Conservation (phyloP, 2,797 vertebrate species). For the Mionectes olivaceus region DNA sequence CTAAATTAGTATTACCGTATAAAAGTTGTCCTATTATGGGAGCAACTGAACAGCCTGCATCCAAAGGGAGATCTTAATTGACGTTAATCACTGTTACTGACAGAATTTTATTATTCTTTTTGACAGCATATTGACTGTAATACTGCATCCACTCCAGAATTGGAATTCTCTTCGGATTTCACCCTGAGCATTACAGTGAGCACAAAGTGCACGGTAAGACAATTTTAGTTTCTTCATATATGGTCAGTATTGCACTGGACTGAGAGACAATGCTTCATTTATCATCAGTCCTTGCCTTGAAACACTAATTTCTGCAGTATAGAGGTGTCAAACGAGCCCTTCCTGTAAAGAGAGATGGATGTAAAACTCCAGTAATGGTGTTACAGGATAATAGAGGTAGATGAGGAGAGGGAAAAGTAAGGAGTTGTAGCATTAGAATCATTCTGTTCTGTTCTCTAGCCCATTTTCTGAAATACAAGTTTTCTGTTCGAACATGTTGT, state of each 20-base stretch:
- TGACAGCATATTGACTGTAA: constrained; percentile 89
- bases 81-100: background rate
- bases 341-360: background rate
- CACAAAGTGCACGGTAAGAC: constrained; percentile 87
- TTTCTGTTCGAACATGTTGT: background rate
- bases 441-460: background rate
- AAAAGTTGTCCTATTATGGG: background rate
- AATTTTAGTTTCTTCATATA: background rate
- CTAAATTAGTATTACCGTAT: background rate
- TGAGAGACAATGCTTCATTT: constrained; percentile 52
- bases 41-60: background rate
- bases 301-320: constrained; percentile 51
- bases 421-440: background rate
- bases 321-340: constrained; percentile 5
- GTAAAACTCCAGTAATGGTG: background rate
- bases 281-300: constrained; percentile 74
- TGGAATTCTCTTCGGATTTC: constrained; percentile 91
- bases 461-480: background rate
- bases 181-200: constrained; percentile 83
- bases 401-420: background rate
- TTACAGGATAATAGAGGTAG: background rate
- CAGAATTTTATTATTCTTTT: constrained; percentile 24
- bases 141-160: constrained; percentile 80
- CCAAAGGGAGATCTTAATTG: background rate
- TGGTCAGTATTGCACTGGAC: background rate